A percentile compares a stretch with the other conserved stretches of the same genome.
Evolutionary conservation across 2,113 vertebrate species (phyloP).

Genomic region (Strix aluco): DNA sequence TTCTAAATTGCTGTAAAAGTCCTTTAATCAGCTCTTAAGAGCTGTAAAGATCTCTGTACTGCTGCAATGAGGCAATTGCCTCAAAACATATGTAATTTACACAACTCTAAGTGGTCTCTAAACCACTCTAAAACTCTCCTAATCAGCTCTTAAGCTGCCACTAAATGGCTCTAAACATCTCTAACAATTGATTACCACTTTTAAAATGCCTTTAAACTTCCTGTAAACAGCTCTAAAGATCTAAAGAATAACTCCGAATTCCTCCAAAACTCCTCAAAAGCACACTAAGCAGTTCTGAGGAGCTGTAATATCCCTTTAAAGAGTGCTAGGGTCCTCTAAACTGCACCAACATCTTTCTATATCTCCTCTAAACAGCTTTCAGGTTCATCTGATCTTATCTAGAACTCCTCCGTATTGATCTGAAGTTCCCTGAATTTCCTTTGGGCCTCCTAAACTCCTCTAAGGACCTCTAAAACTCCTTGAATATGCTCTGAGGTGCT

Average conservation of each 20-base stretch:
- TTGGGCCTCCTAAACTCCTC: neutral
- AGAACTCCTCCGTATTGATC: neutral
- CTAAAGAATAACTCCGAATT: neutral
- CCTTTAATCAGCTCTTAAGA: neutral
- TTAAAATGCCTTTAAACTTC: neutral
- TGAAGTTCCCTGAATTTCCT: neutral
- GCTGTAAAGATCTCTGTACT: neutral
- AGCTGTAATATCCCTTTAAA: neutral
- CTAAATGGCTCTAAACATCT: neutral
- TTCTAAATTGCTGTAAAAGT: neutral
- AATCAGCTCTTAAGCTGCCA: neutral
- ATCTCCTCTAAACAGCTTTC: neutral
- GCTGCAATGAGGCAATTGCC: neutral
- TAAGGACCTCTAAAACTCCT: neutral
- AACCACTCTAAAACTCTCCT: neutral
- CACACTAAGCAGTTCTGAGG: neutral
- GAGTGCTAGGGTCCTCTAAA: neutral
- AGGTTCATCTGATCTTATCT: neutral
- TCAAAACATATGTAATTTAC: neutral
- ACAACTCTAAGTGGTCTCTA: neutral
- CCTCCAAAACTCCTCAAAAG: neutral
- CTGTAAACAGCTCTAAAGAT: neutral
- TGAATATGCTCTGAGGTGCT: neutral
- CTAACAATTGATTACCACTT: neutral
- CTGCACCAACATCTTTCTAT: neutral